phyloP scores from a whole-genome alignment of 2,113 vertebrate species.

The Vombatus ursinus region DNA sequence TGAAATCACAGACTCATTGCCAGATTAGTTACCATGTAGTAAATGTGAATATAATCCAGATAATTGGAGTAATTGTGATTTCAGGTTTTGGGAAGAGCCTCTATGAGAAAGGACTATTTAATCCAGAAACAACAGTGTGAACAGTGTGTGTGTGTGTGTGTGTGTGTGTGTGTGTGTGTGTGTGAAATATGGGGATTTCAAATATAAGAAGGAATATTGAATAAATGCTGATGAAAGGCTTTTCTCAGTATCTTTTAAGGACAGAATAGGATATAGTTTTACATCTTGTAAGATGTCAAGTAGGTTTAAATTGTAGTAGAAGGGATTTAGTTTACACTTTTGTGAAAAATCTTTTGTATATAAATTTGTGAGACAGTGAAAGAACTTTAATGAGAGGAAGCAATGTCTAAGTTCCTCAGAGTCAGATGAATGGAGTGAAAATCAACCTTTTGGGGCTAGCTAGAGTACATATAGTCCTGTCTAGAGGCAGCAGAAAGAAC shows the following conservation, averaged over 20 bases:
- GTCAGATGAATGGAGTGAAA: neutral
- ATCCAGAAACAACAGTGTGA: slow-evolving; percentile 16
- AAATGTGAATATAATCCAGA: slow-evolving; percentile 1
- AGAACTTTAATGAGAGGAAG: neutral
- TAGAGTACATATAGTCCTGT: neutral
- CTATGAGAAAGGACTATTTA: neutral
- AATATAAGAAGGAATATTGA: neutral
- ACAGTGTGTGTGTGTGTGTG: neutral
- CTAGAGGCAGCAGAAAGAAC: neutral
- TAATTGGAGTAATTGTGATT: slow-evolving; percentile 24
- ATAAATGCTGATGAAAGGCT: neutral
- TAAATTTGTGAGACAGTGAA: slow-evolving; percentile 4
- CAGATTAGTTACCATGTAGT: slow-evolving; percentile 19
- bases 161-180: neutral
- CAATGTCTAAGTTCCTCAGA: slow-evolving; percentile 7
- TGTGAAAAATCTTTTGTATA: slow-evolving; percentile 5
- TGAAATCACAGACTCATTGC: neutral
- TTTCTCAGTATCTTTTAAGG: slow-evolving; percentile 14
- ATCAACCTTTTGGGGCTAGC: neutral
- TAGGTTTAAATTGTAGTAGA: neutral
- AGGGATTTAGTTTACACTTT: neutral
- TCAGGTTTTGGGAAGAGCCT: neutral
- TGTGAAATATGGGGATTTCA: slow-evolving; percentile 21
- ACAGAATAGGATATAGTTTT: neutral
- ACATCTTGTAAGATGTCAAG: neutral